Conservation (phyloP, 1,140 invertebrate genomes). For the Meloidogyne chitwoodi region DNA sequence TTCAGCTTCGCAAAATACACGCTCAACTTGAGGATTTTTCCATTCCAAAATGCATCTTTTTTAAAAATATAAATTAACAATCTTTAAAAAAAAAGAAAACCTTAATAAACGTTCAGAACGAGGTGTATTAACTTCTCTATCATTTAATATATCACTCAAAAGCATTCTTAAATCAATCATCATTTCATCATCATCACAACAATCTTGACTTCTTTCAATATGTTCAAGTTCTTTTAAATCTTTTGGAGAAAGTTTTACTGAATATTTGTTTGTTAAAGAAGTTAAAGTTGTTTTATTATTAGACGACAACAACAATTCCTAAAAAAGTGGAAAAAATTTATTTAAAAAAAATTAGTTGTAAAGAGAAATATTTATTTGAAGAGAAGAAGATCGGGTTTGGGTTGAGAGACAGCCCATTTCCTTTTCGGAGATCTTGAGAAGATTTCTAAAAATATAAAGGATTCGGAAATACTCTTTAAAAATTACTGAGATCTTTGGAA, state of each 20-base stretch:
- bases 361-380: no score
- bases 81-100: neutral
- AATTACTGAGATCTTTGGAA: no score
- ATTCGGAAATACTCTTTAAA: no score
- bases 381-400: no score
- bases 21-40: neutral
- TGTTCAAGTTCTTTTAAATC: conserved; percentile 1
- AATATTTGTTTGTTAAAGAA: neutral
- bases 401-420: no score
- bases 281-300: neutral
- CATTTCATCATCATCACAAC: no score
- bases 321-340: no score
- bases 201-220: neutral
- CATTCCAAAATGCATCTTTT: neutral
- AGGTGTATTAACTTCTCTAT: neutral
- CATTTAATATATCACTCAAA: neutral
- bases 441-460: no score
- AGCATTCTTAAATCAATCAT: neutral
- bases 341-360: no score
- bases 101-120: neutral
- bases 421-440: no score
- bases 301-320: neutral
- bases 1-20: neutral
- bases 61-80: neutral
- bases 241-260: neutral